A percentile compares a stretch with the other conserved stretches of the same genome.
Conservation (phyloP, 92 coral and sea anemone species). For the Epizoanthus scotinus region DNA sequence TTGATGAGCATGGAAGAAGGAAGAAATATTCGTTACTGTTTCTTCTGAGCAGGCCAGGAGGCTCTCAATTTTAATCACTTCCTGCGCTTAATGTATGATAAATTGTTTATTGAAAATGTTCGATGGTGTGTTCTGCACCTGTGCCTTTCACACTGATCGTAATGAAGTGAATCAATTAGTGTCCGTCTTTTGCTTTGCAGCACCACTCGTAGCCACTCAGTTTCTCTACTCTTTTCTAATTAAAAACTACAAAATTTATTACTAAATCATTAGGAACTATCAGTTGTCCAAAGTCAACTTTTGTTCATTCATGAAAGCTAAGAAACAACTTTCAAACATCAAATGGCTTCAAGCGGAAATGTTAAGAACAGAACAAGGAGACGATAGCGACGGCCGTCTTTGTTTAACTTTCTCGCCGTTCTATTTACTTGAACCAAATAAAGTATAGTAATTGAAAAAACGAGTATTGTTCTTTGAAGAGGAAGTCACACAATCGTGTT, state of each 20-base stretch:
- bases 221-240: slow-evolving; percentile 1
- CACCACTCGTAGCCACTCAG: neutral
- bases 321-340: neutral
- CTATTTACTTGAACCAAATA: slow-evolving; percentile 15
- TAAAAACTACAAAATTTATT: slow-evolving; percentile 10
- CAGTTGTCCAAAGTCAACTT: neutral
- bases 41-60: neutral
- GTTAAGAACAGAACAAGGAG: neutral
- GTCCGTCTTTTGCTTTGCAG: slow-evolving; percentile 8
- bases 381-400: neutral
- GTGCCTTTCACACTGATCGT: slow-evolving; percentile 41
- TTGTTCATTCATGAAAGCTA: neutral
- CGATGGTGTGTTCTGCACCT: slow-evolving; percentile 35
- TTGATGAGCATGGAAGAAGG: neutral
- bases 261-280: slow-evolving; percentile 7
- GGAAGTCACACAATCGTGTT: slow-evolving; percentile 20
- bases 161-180: slow-evolving; percentile 37
- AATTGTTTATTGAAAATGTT: slow-evolving; percentile 37
- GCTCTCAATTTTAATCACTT: slow-evolving; percentile 38
- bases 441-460: slow-evolving; percentile 3
- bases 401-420: slow-evolving; percentile 24
- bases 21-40: slow-evolving; percentile 11
- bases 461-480: slow-evolving; percentile 15
- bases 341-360: slow-evolving; percentile 10
- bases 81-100: slow-evolving; percentile 34